Percentiles rank a stretch among this genome's conserved stretches.
phyloP scores from a whole-genome alignment of 2,888 invertebrate species.

The Hydraecia micacea region DNA sequence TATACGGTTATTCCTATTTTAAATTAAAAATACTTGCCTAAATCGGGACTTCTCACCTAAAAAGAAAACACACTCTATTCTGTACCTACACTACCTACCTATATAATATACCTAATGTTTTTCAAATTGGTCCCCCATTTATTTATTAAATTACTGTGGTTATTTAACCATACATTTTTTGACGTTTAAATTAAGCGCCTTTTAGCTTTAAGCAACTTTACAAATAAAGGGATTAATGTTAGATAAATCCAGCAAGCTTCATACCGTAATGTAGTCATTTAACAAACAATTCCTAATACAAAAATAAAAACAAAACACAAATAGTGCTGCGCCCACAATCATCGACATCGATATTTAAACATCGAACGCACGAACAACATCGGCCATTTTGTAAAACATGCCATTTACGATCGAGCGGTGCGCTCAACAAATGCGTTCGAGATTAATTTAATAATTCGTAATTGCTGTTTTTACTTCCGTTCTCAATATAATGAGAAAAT shows the following conservation, averaged over 20 bases:
- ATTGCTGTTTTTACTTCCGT: slow-evolving; percentile 81
- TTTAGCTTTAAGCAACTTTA: neutral
- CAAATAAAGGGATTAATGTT: neutral
- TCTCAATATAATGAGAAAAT: slow-evolving; percentile 77
- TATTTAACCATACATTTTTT: neutral
- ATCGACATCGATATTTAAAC: slow-evolving; percentile 65
- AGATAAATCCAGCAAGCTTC: neutral
- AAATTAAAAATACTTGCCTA: neutral
- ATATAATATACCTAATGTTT: neutral
- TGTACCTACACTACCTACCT: neutral
- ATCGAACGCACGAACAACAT: slow-evolving; percentile 57
- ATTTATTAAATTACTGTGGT: neutral
- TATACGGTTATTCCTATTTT: neutral
- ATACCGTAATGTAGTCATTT: neutral
- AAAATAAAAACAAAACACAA: slow-evolving; percentile 6
- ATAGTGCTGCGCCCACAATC: slow-evolving; percentile 52
- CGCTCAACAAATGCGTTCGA: slow-evolving; percentile 71
- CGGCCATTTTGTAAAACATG: slow-evolving; percentile 75
- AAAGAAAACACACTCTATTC: neutral
- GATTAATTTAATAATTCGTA: slow-evolving; percentile 84
- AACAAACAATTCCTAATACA: neutral
- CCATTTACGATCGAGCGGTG: slow-evolving; percentile 77
- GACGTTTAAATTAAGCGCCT: neutral
- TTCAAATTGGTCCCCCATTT: neutral
- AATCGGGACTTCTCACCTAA: neutral